Base-by-base conservation (phyloP, 2,797 vertebrate genomes). In the Ambastaia sidthimunki region DNA sequence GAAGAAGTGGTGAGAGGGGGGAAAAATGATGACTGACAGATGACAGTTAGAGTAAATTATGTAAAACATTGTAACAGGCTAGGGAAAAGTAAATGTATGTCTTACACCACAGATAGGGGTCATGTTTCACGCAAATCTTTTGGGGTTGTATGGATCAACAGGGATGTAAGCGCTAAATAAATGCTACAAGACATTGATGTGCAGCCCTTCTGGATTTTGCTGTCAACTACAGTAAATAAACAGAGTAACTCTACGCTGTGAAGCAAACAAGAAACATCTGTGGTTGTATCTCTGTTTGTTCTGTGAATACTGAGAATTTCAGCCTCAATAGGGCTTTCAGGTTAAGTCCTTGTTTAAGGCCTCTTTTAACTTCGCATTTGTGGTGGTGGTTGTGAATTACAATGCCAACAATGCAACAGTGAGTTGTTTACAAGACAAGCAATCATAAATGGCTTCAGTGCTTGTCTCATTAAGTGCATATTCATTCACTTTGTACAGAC, bases 231-330 rank as follows among this genome's bases (percentile, higher is more conserved):
- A 44, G 18, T 19, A 69, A 77, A 60, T 60, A 50, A 44, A 62
- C 50, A 59, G 4, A 59, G 62, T 15, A 48, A 77, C 21, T 37
- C 28, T 69, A 60, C n/a, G 48, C 69, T 62, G 74, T 13, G 63
- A 52, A 12, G n/a, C 47, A 41, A 76, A 76, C 66, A 57, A 57
- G 34, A 71, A 81, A 55, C 73, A 71, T 76, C 67, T 76, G 80
- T 12, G 31, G 11, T 25, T 37, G 1, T 28, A 37, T 57, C 7
- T 66, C 41, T 70, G 69, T 78, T 69, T 41, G 52, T 73, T 69
- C 37, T 83, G 75, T 80, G 72, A 72, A 79, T 21, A 19, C 12
- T 80, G 67, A 70, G 37, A 75, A 62, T 47, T 23, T 68, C 41
- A 71, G 31, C 28, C 37, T 71, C 3, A 59, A 4, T 19, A 44